Conservation (phyloP, 37 sponge, comb jelly and placozoan genomes). For the Halichondria panicea region DNA sequence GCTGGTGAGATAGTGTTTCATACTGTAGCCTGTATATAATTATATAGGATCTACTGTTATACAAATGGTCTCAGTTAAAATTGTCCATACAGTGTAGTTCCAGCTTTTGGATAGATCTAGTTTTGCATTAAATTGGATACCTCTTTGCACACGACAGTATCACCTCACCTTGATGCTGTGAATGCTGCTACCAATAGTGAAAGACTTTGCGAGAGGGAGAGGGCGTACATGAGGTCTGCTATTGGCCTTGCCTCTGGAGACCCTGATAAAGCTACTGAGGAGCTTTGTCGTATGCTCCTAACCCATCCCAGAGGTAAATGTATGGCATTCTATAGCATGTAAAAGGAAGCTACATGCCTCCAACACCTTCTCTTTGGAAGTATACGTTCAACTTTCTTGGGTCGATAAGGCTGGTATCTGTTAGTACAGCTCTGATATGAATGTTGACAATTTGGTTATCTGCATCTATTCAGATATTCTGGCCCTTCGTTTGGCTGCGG, state of each 20-base stretch:
- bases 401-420: not conserved
- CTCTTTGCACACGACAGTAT: too few relatives aligned
- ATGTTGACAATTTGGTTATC: not conserved
- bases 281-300: slow-evolving; percentile 12
- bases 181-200: slow-evolving; percentile 2
- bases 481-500: slow-evolving; percentile 34
- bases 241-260: slow-evolving; percentile 25
- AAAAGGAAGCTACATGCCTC: not conserved
- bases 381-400: not conserved
- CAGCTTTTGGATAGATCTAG: too few relatives aligned
- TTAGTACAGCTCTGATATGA: not conserved
- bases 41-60: too few relatives aligned
- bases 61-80: too few relatives aligned
- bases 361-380: not conserved
- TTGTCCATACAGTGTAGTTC: too few relatives aligned
- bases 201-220: slow-evolving; percentile 21
- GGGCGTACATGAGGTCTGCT: slow-evolving; percentile 36
- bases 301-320: slow-evolving; percentile 25
- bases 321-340: not conserved
- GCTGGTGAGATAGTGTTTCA: too few relatives aligned
- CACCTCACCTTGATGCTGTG: slow-evolving; percentile 29
- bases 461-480: slow-evolving; percentile 13
- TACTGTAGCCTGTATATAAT: too few relatives aligned
- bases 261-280: slow-evolving; percentile 13
- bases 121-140: too few relatives aligned